These are phyloP conservation scores for Hyposoter dolosus DNA, from an alignment of 2,888 invertebrate species.

Conservation along the genomic window DNA sequence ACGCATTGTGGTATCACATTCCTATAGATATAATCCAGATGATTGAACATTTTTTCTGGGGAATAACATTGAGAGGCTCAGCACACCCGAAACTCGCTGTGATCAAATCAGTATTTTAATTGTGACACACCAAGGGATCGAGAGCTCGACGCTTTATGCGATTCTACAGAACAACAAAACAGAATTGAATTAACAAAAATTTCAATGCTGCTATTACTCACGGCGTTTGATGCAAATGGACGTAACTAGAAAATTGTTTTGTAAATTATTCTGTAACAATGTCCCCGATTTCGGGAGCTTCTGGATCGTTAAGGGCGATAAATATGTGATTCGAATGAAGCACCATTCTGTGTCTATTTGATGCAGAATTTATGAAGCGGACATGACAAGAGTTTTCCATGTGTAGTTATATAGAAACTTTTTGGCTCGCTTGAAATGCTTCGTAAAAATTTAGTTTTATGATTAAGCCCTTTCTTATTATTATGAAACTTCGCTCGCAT, in stretches of 20 bases:
- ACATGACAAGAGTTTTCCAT: not conserved
- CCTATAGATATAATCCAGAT: constrained; percentile 23
- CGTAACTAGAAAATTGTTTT: not conserved
- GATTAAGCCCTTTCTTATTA: constrained; percentile 46
- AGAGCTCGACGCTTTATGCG: not conserved
- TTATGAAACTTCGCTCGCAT: constrained; percentile 11
- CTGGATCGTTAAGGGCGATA: too few species aligned
- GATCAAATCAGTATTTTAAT: not conserved
- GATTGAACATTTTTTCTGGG: constrained; percentile 11
- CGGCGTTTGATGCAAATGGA: not conserved
- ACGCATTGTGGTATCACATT: constrained; percentile 22
- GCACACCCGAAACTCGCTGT: not conserved
- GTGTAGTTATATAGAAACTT: constrained; percentile 1
- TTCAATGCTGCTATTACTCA: not conserved
- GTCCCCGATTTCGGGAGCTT: too few species aligned
- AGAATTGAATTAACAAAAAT: not conserved
- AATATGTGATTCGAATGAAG: not conserved
- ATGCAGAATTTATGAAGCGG: not conserved
- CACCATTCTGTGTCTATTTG: not conserved
- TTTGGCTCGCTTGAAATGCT: constrained; percentile 2
- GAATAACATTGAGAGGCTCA: constrained; percentile 12
- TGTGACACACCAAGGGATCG: not conserved
- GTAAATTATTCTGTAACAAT: not conserved
- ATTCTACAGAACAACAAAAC: not conserved
- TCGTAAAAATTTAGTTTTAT: constrained; percentile 28